Base-by-base conservation (phyloP, 2,797 vertebrate species). In the Peromyscus melanophrys region DNA sequence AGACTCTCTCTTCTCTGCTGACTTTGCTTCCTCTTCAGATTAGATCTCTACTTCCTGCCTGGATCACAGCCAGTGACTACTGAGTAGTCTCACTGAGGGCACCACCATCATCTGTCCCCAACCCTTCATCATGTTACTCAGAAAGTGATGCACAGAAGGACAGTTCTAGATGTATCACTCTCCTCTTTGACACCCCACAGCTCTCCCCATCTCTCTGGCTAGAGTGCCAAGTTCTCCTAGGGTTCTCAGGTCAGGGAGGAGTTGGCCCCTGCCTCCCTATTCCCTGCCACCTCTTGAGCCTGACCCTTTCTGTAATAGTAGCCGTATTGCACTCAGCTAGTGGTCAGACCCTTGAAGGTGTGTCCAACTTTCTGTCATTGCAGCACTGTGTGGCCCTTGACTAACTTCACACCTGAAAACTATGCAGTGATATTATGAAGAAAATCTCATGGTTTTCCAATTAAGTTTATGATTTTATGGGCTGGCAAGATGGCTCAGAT, bases 251-350 rank as follows among this genome's bases (percentile, higher is more conserved):
- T 34, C 10, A 43, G 27, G 9, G 25, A 86, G 10, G 34, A 73
- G 6, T 61, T 34, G 1, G 2, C 14, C 14, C 31, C 21, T 16
- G n/a, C 4, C 29, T 73, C 55, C 31, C 16, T 0, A 0, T 49
- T 63, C 14, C 14, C 14, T 12, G 71, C 34, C 9, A 46, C 29
- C n/a, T 77, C 37, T 69, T 37, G 3, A 27, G 4, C 2, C 29
- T 52, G 6, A 4, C 8, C 14, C 21, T 63, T 31, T 27, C 17
- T 0, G 4, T n/a, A 46, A 55, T 9, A 55, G 13, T n/a, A 77
- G 80, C 63, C 25, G 19, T 8, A 67, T 9, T 67, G 29, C 2
- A 31, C 17, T 75, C 10, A 0, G 8, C 37, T 71, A 73, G 7
- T 14, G 16, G 6, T 63, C 69, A 13, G 17, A 25, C 9, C 37